Conservation (phyloP, 2,113 vertebrate genomes). For the Halichoeres trimaculatus region DNA sequence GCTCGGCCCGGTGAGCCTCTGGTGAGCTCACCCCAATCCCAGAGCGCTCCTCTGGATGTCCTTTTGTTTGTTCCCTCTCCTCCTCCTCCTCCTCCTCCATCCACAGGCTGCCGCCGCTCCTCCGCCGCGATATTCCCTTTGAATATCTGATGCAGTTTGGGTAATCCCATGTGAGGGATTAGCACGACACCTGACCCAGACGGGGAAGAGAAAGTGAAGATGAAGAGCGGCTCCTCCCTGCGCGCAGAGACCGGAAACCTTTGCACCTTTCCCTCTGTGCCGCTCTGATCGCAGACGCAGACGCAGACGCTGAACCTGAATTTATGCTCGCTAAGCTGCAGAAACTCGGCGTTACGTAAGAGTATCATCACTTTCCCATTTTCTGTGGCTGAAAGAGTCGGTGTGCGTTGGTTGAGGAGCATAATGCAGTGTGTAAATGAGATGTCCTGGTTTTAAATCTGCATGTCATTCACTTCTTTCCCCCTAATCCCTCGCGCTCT, state of each 20-base stretch:
- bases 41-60: constrained; percentile 50
- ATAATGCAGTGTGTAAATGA: constrained; percentile 24
- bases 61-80: constrained; percentile 34
- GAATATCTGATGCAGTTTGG: constrained; percentile 4
- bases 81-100: not conserved
- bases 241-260: not conserved
- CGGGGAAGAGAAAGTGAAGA: not conserved
- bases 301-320: not conserved
- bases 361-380: not conserved
- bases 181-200: constrained; percentile 39
- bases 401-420: not conserved
- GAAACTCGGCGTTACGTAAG: constrained; percentile 2
- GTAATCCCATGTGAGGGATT: constrained; percentile 58
- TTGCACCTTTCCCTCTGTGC: not conserved
- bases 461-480: not conserved
- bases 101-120: not conserved
- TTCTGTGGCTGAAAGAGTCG: not conserved
- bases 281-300: not conserved
- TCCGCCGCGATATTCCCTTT: not conserved
- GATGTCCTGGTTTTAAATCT: constrained; percentile 41
- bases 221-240: constrained; percentile 12
- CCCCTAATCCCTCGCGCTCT: constrained; percentile 4
- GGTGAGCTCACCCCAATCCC: constrained; percentile 53
- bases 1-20: constrained; percentile 36
- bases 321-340: not conserved